Percentiles rank a stretch among this genome's conserved stretches.
phyloP scores from a whole-genome alignment of 2,113 vertebrate species.

The Clarias macrocephalus region DNA sequence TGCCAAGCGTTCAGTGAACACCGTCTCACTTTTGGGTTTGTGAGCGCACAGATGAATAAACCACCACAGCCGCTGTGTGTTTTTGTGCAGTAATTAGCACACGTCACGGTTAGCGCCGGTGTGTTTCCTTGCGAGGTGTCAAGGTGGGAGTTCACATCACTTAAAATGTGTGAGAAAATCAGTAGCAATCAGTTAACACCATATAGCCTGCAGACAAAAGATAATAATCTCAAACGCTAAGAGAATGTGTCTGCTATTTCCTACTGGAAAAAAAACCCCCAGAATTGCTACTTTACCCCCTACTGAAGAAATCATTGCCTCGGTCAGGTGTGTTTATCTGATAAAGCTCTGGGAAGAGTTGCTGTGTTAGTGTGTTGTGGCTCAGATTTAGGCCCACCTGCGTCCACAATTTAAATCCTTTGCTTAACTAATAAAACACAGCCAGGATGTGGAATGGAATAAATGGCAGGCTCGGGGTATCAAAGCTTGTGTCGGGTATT shows the following conservation, averaged over 20 bases:
- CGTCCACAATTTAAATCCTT: slow-evolving; percentile 27
- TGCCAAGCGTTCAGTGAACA: not conserved
- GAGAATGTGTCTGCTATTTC: slow-evolving; percentile 5
- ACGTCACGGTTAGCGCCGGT: not conserved
- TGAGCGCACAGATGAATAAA: slow-evolving; percentile 55
- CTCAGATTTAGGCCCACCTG: slow-evolving; percentile 15
- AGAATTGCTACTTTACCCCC: slow-evolving; percentile 20
- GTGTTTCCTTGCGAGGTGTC: slow-evolving; percentile 26
- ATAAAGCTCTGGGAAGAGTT: slow-evolving; percentile 13
- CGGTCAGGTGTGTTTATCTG: slow-evolving; percentile 35
- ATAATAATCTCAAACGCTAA: slow-evolving; percentile 41
- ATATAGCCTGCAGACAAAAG: slow-evolving; percentile 37
- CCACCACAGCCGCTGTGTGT: not conserved
- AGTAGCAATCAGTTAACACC: slow-evolving; percentile 23
- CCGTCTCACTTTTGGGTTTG: slow-evolving; percentile 21
- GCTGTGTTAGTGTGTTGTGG: slow-evolving; percentile 26
- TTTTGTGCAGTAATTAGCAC: slow-evolving; percentile 22
- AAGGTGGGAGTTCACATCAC: slow-evolving; percentile 7
- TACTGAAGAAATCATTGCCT: slow-evolving; percentile 24
- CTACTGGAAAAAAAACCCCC: not conserved
- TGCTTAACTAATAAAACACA: slow-evolving; percentile 29
- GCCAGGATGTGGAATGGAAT: not conserved
- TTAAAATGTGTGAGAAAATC: slow-evolving; percentile 28
- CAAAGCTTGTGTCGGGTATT: not conserved
- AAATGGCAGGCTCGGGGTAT: not conserved